These are phyloP conservation scores for Acanthornis magna DNA, from an alignment of 2,797 vertebrate species.

Conservation along the genomic window DNA sequence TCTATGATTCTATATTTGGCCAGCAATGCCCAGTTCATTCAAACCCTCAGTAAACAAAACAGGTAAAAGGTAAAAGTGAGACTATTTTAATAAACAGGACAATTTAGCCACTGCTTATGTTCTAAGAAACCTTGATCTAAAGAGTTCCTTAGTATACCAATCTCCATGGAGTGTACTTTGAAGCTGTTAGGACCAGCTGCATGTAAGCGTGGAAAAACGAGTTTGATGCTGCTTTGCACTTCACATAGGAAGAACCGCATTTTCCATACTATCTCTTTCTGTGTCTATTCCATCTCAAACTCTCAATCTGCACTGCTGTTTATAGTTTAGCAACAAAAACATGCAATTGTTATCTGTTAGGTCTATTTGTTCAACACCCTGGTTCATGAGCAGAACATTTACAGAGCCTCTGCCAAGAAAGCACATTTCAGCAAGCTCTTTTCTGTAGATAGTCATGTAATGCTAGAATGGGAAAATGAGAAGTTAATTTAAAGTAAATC, in stretches of 20 bases:
- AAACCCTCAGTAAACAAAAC: background rate
- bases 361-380: background rate
- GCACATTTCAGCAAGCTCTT: background rate
- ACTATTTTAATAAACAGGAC: background rate
- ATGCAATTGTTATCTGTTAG: background rate
- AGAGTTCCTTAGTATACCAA: background rate
- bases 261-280: background rate
- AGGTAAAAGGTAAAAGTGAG: background rate
- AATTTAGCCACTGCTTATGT: background rate
- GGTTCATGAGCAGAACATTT: background rate
- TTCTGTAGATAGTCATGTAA: background rate
- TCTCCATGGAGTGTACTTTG: background rate
- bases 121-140: background rate
- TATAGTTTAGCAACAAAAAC: constrained; percentile 15
- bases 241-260: background rate
- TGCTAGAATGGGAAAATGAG: background rate
- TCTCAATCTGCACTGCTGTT: background rate
- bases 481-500: background rate
- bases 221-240: background rate
- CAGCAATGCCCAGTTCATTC: background rate
- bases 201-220: background rate
- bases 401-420: background rate
- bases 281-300: background rate
- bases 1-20: background rate
- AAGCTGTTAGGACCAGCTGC: background rate